Base-by-base conservation (phyloP, 2,113 vertebrate genomes). In the Coptodon bakossiorum region DNA sequence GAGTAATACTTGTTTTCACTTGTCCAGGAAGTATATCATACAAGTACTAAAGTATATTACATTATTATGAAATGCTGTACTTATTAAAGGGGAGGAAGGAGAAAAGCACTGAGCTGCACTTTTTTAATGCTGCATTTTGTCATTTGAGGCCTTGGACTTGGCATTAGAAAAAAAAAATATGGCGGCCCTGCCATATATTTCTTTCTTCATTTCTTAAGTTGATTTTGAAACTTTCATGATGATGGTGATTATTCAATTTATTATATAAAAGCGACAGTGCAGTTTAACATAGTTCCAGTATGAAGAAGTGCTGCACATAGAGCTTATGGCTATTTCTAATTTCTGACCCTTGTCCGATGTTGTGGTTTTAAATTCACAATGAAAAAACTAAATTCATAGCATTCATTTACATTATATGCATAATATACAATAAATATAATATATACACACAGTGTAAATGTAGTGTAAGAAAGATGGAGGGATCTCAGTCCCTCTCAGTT, bases 241-340 rank as follows among this genome's bases (percentile, higher is more conserved):
- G 59, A 36, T 63, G 59, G 17, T 63, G 31, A 36, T 63, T 9
- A 36, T n/a, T 63, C 59, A 34, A 34, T 34, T 63, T 11, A 34
- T 19, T 63, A 63, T 7, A 11, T 63, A 63, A 36, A 36, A 19
- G 17, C 2, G 3, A 63, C 16, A 63, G 24, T 0, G 24, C 12
- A 29, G 59, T 63, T 34, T 19, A 63, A 7, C 29, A 34, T 0
- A 63, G 59, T 63, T 63, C 31, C 16, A 36, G 59, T 19, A 36
- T 34, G 59, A 63, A 34, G 16, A 61, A 34, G 5, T 63, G 59
- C 59, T 36, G 29, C 59, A 63, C 59, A 11, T 0, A 36, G 59
- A 63, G 59, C 31, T 63, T 19, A 0, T 36, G 59, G 0, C 59
- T 36, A 0, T 63, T 63, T 63, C 59, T 63, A 19, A 63, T 34